Conservation (phyloP, 2,113 vertebrate genomes). For the Corapipo altera region DNA sequence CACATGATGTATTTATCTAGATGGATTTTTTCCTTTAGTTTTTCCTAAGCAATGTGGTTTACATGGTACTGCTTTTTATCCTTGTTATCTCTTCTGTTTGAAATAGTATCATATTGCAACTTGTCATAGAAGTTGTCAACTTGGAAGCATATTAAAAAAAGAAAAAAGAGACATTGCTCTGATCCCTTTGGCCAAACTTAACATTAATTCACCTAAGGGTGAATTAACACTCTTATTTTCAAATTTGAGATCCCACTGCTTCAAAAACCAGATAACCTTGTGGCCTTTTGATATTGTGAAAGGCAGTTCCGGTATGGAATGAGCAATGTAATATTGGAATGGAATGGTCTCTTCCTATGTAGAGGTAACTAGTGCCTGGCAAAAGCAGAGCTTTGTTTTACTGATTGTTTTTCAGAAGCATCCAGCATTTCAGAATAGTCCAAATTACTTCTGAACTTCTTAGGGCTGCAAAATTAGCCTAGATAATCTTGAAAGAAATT, state of each 20-base stretch:
- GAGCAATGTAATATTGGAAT: neutral
- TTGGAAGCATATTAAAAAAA: constrained; percentile 8
- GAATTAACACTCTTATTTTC: neutral
- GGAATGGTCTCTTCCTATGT: neutral
- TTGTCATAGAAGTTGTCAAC: neutral
- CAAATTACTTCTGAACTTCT: neutral
- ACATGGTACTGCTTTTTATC: neutral
- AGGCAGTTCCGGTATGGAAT: neutral
- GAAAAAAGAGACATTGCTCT: neutral
- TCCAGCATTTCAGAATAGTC: neutral
- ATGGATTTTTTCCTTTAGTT: neutral
- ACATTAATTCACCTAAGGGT: neutral
- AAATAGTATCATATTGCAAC: neutral
- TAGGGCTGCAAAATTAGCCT: neutral
- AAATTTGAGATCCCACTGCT: neutral
- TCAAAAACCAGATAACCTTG: neutral
- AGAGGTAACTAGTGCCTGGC: neutral
- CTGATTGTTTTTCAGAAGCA: neutral
- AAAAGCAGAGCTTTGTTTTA: neutral
- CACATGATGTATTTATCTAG: neutral
- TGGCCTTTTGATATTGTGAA: neutral
- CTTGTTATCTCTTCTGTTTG: neutral
- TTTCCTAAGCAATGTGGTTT: neutral
- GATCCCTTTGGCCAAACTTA: neutral
- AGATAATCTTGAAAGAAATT: neutral